These are phyloP conservation scores for Lophochroa leadbeateri DNA, from an alignment of 2,113 vertebrate genomes.

Conservation along the genomic window DNA sequence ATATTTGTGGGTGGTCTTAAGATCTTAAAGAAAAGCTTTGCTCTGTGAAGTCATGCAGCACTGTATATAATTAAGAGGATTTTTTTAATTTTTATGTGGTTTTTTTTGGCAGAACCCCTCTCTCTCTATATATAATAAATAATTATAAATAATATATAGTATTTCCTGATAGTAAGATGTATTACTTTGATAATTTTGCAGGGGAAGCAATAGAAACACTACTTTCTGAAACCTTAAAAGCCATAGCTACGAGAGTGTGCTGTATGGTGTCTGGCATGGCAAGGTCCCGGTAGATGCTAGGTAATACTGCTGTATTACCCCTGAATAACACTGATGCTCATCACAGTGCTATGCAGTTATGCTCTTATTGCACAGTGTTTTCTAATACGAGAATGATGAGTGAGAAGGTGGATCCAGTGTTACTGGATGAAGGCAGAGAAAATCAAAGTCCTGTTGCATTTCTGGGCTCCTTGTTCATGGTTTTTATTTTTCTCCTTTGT, in stretches of 20 bases:
- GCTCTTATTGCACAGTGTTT: not conserved
- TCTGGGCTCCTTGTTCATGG: not conserved
- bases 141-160: not conserved
- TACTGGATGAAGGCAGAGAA: not conserved
- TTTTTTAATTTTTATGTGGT: not conserved
- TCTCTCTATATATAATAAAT: not conserved
- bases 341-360: not conserved
- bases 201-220: not conserved
- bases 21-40: slow-evolving; percentile 67
- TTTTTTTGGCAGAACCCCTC: not conserved
- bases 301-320: not conserved
- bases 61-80: slow-evolving; percentile 16
- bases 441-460: not conserved
- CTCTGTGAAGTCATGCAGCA: slow-evolving; percentile 63
- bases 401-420: not conserved
- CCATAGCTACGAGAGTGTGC: not conserved
- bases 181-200: not conserved
- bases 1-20: slow-evolving; percentile 72
- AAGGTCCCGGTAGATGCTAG: not conserved
- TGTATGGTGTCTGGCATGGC: not conserved
- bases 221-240: not conserved
- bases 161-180: not conserved
- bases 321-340: not conserved
- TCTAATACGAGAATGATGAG: not conserved
- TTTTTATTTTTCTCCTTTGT: not conserved